phyloP scores from a whole-genome alignment of 2,888 invertebrate species.

The Leptinotarsa haldemani region DNA sequence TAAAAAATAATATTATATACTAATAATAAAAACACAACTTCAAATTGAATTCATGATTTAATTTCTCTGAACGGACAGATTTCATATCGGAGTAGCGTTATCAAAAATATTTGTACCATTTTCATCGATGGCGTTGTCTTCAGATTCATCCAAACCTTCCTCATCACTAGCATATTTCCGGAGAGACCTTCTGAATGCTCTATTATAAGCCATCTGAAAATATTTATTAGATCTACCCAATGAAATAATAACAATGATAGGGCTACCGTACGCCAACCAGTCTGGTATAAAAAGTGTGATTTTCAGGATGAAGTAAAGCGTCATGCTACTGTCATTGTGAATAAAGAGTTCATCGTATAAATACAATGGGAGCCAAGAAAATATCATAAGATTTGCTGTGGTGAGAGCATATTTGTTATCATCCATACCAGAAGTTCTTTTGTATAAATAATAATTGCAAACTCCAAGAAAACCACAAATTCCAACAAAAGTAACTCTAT shows the following conservation, averaged over 20 bases:
- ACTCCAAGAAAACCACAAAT: constrained; percentile 23
- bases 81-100: not conserved
- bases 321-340: not conserved
- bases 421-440: not conserved
- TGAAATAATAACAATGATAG: constrained; percentile 37
- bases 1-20: not conserved
- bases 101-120: not conserved
- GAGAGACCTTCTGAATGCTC: constrained; percentile 33
- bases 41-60: not conserved
- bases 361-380: constrained; percentile 18
- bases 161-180: constrained; percentile 27
- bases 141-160: constrained; percentile 33
- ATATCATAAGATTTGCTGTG: constrained; percentile 11
- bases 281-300: constrained; percentile 17
- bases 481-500: not conserved
- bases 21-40: too few relatives aligned
- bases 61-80: not conserved
- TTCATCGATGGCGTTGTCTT: not conserved
- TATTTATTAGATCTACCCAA: constrained; percentile 43
- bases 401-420: constrained; percentile 29
- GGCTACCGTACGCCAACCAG: constrained; percentile 20
- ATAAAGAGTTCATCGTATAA: not conserved
- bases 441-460: constrained; percentile 27
- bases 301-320: not conserved
- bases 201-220: constrained; percentile 43